phyloP scores from a whole-genome alignment of 2,797 vertebrate genomes.

The Gymnodraco acuticeps region DNA sequence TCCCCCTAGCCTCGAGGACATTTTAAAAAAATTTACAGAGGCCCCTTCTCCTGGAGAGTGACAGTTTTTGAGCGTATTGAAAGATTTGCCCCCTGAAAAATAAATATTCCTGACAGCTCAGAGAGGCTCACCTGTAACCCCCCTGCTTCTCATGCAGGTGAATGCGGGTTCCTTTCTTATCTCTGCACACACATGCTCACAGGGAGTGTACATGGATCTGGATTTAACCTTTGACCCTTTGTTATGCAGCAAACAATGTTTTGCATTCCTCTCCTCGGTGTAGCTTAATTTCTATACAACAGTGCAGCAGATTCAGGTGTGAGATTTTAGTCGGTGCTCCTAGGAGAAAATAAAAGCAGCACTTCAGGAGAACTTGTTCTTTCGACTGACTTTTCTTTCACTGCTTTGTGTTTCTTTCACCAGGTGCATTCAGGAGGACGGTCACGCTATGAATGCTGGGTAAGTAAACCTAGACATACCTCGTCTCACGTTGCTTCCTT shows the following conservation, averaged over 20 bases:
- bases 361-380: background rate
- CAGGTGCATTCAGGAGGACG: background rate
- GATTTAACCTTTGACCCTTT: slow-evolving; percentile 25
- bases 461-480: background rate
- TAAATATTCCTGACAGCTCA: slow-evolving; percentile 21
- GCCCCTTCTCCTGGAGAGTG: slow-evolving; percentile 11
- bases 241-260: background rate
- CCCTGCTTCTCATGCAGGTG: slow-evolving; percentile 11
- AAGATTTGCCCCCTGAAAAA: slow-evolving; percentile 26
- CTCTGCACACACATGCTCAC: slow-evolving; percentile 5
- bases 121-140: slow-evolving; percentile 11
- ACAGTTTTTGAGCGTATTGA: slow-evolving; percentile 22
- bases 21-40: slow-evolving; percentile 27
- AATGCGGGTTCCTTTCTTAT: slow-evolving; percentile 32
- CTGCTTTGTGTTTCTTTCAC: slow-evolving; percentile 3
- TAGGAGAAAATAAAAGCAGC: background rate
- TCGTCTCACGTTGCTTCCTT: background rate
- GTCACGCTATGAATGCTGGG: background rate
- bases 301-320: background rate
- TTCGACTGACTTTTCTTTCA: background rate
- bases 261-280: background rate
- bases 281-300: background rate
- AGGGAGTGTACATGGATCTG: slow-evolving; percentile 1
- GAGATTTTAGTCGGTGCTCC: background rate
- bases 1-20: background rate